phyloP scores from a whole-genome alignment of 1,140 invertebrate species.

The Nasonia longicornis region DNA sequence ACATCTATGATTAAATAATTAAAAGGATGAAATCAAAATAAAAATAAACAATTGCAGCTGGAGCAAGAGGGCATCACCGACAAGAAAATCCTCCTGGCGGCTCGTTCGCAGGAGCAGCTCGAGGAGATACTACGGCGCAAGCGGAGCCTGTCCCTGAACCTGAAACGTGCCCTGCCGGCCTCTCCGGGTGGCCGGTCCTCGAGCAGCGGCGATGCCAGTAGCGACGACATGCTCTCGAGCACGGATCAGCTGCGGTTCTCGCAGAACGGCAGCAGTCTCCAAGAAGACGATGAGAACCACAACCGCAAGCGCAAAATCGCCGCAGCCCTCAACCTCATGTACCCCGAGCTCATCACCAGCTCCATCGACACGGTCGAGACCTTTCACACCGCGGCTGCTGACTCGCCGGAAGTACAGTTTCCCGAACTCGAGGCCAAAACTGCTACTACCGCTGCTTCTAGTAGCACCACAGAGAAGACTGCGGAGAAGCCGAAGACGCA shows the following conservation, averaged over 20 bases:
- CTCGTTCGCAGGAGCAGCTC: conserved; percentile 69
- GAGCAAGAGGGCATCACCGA: conserved; percentile 60
- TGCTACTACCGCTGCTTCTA: not conserved
- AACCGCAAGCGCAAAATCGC: conserved; percentile 64
- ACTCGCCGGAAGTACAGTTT: conserved; percentile 61
- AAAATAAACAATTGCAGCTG: conserved; percentile 47
- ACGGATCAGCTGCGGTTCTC: conserved; percentile 48
- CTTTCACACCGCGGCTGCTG: conserved; percentile 77
- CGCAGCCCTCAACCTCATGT: conserved; percentile 60
- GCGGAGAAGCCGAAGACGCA: not conserved
- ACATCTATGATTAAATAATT: not conserved
- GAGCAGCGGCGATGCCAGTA: conserved; percentile 39
- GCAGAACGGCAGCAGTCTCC: not conserved
- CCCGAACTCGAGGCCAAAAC: conserved; percentile 27
- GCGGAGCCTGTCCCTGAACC: conserved; percentile 64
- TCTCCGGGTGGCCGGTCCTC: conserved; percentile 54
- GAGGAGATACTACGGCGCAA: conserved; percentile 66
- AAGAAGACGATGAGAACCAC: conserved; percentile 42
- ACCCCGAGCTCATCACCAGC: conserved; percentile 56
- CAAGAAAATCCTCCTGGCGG: conserved; percentile 66
- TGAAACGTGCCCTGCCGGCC: conserved; percentile 62
- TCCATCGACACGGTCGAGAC: conserved; percentile 75
- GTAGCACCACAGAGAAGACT: not conserved
- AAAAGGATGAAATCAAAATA: not conserved
- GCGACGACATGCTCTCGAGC: conserved; percentile 57